Evolutionary conservation across 2,797 vertebrate genomes (phyloP).

Genomic region (Helarctos malayanus): DNA sequence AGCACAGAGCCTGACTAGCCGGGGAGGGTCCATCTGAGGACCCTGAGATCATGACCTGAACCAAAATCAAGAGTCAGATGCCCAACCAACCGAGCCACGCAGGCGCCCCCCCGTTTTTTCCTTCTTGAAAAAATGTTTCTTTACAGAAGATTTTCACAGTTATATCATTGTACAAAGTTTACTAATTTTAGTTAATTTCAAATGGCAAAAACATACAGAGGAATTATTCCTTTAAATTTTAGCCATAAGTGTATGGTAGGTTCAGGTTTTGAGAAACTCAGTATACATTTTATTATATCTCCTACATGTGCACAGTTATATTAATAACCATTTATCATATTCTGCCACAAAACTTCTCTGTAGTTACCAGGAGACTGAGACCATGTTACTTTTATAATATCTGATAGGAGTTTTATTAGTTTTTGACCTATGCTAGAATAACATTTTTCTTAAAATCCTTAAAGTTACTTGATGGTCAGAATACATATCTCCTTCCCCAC

Average conservation of each 20-base stretch:
- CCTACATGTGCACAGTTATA: not conserved
- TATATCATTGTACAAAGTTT: not conserved
- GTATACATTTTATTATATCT: not conserved
- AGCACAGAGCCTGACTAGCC: not conserved
- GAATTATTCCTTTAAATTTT: not conserved
- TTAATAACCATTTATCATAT: not conserved
- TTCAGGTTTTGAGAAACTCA: not conserved
- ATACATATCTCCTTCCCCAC: not conserved
- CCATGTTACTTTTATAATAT: not conserved
- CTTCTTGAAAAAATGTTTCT: not conserved
- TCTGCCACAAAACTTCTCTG: not conserved
- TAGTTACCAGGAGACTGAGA: not conserved
- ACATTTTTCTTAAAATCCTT: not conserved
- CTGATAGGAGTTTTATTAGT: not conserved
- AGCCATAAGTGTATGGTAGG: not conserved
- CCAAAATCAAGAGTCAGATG: not conserved
- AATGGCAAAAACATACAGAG: not conserved
- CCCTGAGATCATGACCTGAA: not conserved
- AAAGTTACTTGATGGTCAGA: not conserved
- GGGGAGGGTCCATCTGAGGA: not conserved
- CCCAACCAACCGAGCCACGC: not conserved
- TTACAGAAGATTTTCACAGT: not conserved
- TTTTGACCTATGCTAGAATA: not conserved
- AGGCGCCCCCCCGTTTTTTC: not conserved
- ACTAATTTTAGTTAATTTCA: not conserved